phyloP scores from a whole-genome alignment of 2,797 vertebrate genomes.

The Rhyacichthys aspro region DNA sequence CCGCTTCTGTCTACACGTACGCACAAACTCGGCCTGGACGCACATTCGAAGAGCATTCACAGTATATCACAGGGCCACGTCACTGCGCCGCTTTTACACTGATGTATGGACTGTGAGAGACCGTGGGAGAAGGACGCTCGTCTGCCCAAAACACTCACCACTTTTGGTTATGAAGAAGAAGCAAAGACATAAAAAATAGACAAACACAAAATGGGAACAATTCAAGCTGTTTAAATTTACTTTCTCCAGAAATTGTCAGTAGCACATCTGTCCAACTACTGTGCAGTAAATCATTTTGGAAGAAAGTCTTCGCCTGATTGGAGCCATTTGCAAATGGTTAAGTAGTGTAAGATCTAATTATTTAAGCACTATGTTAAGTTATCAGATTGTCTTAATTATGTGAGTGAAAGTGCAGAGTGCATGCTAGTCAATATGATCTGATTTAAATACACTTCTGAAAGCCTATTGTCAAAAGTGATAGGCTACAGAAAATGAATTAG shows the following conservation, averaged over 20 bases:
- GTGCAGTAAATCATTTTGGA: neutral
- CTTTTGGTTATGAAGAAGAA: slow-evolving; percentile 33
- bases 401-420: too few species aligned
- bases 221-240: neutral
- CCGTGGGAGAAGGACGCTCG: slow-evolving; percentile 63
- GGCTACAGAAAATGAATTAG: too few species aligned
- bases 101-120: slow-evolving; percentile 70
- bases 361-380: too few species aligned
- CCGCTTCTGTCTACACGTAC: slow-evolving; percentile 75
- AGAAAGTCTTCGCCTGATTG: neutral
- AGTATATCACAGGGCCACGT: slow-evolving; percentile 68
- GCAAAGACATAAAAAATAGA: neutral
- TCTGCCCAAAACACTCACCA: slow-evolving; percentile 38
- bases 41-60: slow-evolving; percentile 63
- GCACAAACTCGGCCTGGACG: slow-evolving; percentile 67
- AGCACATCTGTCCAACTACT: slow-evolving; percentile 4
- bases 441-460: too few species aligned
- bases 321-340: too few species aligned
- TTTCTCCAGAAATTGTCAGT: neutral
- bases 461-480: too few species aligned
- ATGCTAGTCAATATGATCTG: too few species aligned
- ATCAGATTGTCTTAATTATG: too few species aligned
- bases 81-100: slow-evolving; percentile 60
- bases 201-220: slow-evolving; percentile 1
- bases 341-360: too few species aligned